Evolutionary conservation across 2,797 vertebrate species (phyloP).

Genomic region (Scarus forsteni): DNA sequence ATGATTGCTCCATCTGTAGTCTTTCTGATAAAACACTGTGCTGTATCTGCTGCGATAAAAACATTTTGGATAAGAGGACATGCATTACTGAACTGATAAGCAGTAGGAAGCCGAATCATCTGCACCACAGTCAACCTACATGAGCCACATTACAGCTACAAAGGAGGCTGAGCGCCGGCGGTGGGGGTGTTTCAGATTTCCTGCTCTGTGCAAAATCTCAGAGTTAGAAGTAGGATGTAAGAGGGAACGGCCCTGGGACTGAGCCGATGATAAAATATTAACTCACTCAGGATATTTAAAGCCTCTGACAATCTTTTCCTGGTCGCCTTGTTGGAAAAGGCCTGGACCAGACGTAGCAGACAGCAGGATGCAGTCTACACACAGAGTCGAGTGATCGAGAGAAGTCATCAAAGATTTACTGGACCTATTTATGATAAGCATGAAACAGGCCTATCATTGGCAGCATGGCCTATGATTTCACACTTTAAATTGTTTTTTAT

Average conservation of each 20-base stretch:
- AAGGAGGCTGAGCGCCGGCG: not conserved
- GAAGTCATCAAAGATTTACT: constrained; percentile 9
- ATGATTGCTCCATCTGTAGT: constrained; percentile 25
- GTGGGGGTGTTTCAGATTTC: constrained; percentile 17
- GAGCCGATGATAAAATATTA: constrained; percentile 82
- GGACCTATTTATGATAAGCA: not conserved
- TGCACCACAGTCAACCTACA: not conserved
- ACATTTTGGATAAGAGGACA: constrained; percentile 1
- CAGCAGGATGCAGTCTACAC: constrained; percentile 14
- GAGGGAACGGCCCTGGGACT: constrained; percentile 50
- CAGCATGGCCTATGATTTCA: not conserved
- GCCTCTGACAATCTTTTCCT: constrained; percentile 70
- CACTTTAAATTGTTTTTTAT: not conserved
- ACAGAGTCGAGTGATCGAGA: not conserved
- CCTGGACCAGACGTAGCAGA: constrained; percentile 29
- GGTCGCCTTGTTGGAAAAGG: constrained; percentile 45
- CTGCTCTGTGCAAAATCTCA: constrained; percentile 47
- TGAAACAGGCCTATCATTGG: not conserved
- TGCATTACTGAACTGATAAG: constrained; percentile 8
- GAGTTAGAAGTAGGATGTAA: constrained; percentile 49
- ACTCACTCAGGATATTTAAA: constrained; percentile 76
- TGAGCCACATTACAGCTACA: not conserved
- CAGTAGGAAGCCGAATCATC: not conserved
- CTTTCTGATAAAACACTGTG: constrained; percentile 12
- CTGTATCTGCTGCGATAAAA: constrained; percentile 3